phyloP scores from a whole-genome alignment of 1,140 invertebrate genomes.

The Drosophila santomea region DNA sequence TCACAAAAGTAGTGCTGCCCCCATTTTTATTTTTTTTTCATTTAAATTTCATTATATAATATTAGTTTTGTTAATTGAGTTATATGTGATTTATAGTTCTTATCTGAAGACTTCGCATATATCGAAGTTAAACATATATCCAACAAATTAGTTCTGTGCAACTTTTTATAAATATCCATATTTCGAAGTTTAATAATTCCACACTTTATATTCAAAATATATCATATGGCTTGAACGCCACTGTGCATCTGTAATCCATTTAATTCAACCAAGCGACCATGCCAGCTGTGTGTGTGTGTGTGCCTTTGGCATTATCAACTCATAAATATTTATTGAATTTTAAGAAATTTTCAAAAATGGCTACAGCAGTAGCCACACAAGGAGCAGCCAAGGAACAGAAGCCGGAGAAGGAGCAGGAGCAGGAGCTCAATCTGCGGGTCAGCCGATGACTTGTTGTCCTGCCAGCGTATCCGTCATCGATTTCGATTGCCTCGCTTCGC shows the following conservation, averaged over 20 bases:
- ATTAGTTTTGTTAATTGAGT: not conserved
- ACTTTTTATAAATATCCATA: too few relatives aligned
- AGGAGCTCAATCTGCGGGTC: conserved; percentile 34
- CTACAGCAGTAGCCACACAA: conserved; percentile 17
- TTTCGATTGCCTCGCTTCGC: conserved; percentile 40
- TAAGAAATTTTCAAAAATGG: conserved; percentile 80
- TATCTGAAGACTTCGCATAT: not conserved
- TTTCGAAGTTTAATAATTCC: not conserved
- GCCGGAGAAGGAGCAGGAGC: not conserved
- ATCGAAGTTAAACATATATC: too few relatives aligned
- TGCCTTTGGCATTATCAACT: conserved; percentile 76
- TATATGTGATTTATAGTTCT: too few relatives aligned
- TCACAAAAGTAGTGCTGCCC: not conserved
- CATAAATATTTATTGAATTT: conserved; percentile 84
- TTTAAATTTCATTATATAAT: too few relatives aligned
- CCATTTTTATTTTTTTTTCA: not conserved
- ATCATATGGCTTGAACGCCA: not conserved
- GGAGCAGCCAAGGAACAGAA: conserved; percentile 7
- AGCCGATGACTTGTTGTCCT: conserved; percentile 49
- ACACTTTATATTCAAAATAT: not conserved
- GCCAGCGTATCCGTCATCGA: conserved; percentile 55
- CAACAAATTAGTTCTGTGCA: too few relatives aligned
- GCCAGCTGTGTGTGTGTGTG: conserved; percentile 48
- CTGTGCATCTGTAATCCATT: conserved; percentile 73
- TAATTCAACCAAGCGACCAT: conserved; percentile 75